Evolutionary conservation across 2,888 invertebrate species (phyloP).

Genomic region (Phorcus lineatus): DNA sequence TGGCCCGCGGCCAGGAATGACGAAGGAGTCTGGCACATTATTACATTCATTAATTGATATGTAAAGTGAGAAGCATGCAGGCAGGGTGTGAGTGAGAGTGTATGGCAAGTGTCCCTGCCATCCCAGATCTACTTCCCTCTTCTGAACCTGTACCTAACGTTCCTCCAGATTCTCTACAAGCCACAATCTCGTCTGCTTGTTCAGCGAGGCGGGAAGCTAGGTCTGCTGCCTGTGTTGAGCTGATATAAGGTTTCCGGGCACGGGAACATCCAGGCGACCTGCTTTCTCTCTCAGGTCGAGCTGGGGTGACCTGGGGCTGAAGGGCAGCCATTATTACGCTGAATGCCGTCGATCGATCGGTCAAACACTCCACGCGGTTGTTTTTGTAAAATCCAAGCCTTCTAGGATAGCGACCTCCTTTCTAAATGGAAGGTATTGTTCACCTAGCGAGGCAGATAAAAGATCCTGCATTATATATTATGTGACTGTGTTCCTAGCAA

Average conservation of each 20-base stretch:
- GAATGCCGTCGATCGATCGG: neutral
- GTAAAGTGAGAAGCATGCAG: constrained; percentile 21
- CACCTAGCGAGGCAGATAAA: neutral
- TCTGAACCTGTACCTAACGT: neutral
- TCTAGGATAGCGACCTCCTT: neutral
- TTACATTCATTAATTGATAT: constrained; percentile 24
- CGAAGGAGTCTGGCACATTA: constrained; percentile 12
- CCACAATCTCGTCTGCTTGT: constrained; percentile 6
- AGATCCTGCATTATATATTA: neutral
- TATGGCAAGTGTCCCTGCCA: neutral
- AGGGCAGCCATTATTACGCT: neutral
- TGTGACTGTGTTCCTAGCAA: constrained; percentile 9
- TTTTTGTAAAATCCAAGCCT: neutral
- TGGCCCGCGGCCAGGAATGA: constrained; percentile 8
- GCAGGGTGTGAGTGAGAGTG: constrained; percentile 12
- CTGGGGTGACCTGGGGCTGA: no score
- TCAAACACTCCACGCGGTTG: neutral
- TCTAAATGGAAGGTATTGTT: constrained; percentile 7
- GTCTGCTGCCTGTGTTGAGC: neutral
- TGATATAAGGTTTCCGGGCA: constrained; percentile 15
- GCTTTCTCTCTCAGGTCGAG: no score
- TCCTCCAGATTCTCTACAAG: neutral
- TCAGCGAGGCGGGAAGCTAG: neutral
- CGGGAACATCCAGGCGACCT: neutral
- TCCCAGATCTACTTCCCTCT: neutral